A percentile compares a stretch with the other conserved stretches of the same genome.
phyloP scores from a whole-genome alignment of 2,888 invertebrate genomes.

The Stenoptilia bipunctidactyla region DNA sequence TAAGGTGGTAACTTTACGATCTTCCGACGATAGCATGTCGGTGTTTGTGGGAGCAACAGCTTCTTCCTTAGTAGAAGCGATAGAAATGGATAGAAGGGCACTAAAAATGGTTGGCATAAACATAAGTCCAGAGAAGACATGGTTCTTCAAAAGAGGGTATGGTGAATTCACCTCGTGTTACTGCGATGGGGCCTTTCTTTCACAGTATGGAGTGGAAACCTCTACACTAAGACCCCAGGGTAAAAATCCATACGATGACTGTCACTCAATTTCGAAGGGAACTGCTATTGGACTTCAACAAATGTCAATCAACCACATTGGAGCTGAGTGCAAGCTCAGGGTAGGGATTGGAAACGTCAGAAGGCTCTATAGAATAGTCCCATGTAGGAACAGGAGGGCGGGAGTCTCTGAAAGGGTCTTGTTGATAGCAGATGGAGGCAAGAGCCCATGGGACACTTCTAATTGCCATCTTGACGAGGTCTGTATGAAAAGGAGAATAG shows the following conservation, averaged over 20 bases:
- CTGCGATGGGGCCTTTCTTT: too few species aligned
- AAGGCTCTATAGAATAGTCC: background rate
- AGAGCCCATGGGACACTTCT: background rate
- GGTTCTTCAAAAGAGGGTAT: too few species aligned
- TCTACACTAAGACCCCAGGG: background rate
- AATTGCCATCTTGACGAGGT: background rate
- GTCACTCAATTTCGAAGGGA: background rate
- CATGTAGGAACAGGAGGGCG: background rate
- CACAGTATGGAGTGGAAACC: background rate
- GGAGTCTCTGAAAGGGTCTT: background rate
- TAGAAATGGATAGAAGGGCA: background rate
- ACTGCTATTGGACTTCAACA: background rate
- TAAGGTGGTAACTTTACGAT: too few species aligned
- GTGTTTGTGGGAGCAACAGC: background rate
- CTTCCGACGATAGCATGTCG: too few species aligned
- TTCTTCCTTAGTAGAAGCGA: background rate
- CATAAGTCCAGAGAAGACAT: background rate
- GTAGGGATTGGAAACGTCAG: background rate
- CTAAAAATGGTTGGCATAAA: background rate
- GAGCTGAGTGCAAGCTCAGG: background rate
- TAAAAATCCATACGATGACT: background rate
- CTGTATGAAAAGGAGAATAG: background rate
- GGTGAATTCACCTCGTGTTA: too few species aligned
- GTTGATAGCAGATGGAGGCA: background rate
- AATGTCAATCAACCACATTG: background rate